Base-by-base conservation (phyloP, 2,888 invertebrate genomes). In the Tholera decimalis region DNA sequence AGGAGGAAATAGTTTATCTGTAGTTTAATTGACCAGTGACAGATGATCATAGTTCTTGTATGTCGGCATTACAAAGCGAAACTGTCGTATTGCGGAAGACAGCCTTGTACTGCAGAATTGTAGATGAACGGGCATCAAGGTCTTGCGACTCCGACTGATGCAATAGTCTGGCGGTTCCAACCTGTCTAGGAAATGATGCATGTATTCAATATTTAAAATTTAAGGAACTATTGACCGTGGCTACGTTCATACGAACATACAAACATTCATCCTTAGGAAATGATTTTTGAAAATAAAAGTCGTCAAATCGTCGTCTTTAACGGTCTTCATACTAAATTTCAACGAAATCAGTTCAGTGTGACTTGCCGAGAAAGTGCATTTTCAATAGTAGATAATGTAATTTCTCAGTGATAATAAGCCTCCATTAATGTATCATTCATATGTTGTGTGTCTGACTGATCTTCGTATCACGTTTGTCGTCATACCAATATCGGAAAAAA, bases 1-100 rank as follows among this genome's bases (percentile, higher is more conserved):
- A 73, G 66, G 35, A 80, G 75, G 75, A 80, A 80, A 69, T 64
- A 71, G 59, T 60, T 80, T 65, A 65, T 66, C 41, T 61, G 53
- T 44, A 37, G 9, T 59, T 64, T 80, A 80, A 80, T 77, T 77
- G 75, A 26, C 41, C 49, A 20, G 22, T 65, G 73, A 59, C 49
- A 66, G 66, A 71, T 74, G 65, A 35, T 28, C 49, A 44, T 47
- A 35, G 57, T 60, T 37, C 37, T 39, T 41, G 67, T 58, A 13
- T 46, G 65, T 67, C 69, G 69, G 71, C 51, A 26, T 50, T 41
- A 70, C 58, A 72, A 79, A 70, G 77, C 15, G 8, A 47, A 49
- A 50, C 28, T 46, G 24, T 39, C 33, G 9, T 56, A 71, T 56
- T 59, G 77, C 80, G 79, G 80, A 77, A 79, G 59, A 46, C 50